phyloP scores from a whole-genome alignment of 2,113 vertebrate genomes.

The Gopherus evgoodei region DNA sequence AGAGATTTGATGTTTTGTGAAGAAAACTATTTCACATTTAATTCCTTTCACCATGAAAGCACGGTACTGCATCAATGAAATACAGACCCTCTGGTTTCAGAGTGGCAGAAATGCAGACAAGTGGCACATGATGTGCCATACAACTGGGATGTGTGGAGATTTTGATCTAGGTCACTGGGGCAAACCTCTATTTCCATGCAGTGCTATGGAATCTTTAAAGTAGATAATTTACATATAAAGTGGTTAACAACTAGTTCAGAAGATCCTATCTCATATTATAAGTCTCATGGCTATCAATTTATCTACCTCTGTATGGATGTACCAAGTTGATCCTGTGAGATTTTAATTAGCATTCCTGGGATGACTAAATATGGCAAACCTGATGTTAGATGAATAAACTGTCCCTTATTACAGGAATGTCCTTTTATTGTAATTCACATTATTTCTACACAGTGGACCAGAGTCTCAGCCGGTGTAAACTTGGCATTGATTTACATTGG shows the following conservation, averaged over 20 bases:
- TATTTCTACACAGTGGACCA: constrained; percentile 20
- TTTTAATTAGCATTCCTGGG: not conserved
- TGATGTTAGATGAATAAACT: not conserved
- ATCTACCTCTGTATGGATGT: not conserved
- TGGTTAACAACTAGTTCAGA: not conserved
- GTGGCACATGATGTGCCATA: not conserved
- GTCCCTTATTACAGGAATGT: not conserved
- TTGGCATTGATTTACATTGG: constrained; percentile 36
- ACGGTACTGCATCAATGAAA: not conserved
- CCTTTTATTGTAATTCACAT: not conserved
- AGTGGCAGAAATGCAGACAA: not conserved
- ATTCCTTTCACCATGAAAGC: not conserved
- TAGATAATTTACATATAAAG: not conserved
- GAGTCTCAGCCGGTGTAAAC: constrained; percentile 21
- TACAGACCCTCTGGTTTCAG: not conserved
- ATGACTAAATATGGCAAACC: not conserved
- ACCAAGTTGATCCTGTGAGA: not conserved
- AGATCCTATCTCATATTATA: not conserved
- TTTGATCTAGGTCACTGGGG: not conserved
- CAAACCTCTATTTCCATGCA: not conserved
- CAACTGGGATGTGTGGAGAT: not conserved
- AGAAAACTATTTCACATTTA: not conserved
- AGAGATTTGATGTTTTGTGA: not conserved
- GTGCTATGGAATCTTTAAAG: not conserved
- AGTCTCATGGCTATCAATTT: not conserved